Evolutionary conservation across 2,888 invertebrate genomes (phyloP).

Genomic region (Drosophila lacicola): DNA sequence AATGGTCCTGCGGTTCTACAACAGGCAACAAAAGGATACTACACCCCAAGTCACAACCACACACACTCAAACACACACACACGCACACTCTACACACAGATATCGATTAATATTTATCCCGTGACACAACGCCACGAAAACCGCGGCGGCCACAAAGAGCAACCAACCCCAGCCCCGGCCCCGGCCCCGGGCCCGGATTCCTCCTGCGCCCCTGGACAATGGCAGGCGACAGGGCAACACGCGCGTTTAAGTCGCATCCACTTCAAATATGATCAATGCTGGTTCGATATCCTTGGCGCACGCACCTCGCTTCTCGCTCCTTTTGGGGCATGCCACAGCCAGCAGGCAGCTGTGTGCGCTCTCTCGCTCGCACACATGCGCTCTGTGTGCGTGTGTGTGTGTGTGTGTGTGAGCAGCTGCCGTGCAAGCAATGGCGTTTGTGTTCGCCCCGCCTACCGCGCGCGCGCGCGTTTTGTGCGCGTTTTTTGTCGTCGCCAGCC

Average conservation of each 20-base stretch:
- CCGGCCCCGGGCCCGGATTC: conserved; percentile 4
- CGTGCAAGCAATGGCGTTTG: conserved; percentile 74
- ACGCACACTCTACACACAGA: conserved; percentile 28
- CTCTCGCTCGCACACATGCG: conserved; percentile 24
- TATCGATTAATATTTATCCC: conserved; percentile 75
- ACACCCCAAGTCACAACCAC: conserved; percentile 26
- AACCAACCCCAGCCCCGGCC: conserved; percentile 46
- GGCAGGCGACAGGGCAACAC: conserved; percentile 54
- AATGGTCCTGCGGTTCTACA: conserved; percentile 26
- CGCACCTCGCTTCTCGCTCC: conserved; percentile 47
- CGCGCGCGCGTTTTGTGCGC: conserved; percentile 49
- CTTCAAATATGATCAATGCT: conserved; percentile 60
- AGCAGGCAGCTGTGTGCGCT: conserved; percentile 36
- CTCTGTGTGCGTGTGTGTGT: conserved; percentile 20
- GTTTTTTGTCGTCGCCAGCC: conserved; percentile 46
- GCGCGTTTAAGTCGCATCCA: conserved; percentile 46
- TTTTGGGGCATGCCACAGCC: conserved; percentile 68
- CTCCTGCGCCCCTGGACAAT: conserved; percentile 39
- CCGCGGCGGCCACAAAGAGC: conserved; percentile 57
- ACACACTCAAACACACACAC: conserved; percentile 21
- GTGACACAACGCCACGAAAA: conserved; percentile 72
- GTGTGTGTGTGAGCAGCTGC: conserved; percentile 44
- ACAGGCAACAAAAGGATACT: conserved; percentile 50
- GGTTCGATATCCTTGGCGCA: conserved; percentile 54
- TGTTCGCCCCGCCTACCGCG: conserved; percentile 72